Evolutionary conservation across 2,113 vertebrate genomes (phyloP).

Genomic region (Cavia aperea): DNA sequence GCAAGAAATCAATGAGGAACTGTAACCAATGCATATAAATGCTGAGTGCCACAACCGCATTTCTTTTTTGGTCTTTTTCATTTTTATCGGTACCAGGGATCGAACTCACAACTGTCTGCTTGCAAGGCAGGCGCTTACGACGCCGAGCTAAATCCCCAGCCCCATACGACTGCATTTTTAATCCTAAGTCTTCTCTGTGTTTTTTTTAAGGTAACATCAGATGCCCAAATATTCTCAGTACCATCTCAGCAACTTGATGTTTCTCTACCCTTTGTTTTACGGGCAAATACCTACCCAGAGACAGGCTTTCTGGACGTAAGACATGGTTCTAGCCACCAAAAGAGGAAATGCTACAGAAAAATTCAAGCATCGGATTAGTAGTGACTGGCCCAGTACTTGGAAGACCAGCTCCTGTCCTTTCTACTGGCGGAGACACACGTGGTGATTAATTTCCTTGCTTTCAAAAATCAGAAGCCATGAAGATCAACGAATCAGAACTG

Average conservation of each 20-base stretch:
- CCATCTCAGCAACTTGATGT: neutral
- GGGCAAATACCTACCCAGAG: neutral
- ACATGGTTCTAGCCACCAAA: constrained; percentile 26
- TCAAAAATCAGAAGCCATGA: neutral
- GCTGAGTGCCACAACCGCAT: too few species aligned
- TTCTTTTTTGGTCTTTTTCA: neutral
- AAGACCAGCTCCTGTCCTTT: neutral
- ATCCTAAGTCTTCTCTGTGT: neutral
- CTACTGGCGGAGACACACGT: neutral
- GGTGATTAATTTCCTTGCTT: constrained; percentile 52
- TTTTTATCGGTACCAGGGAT: too few species aligned
- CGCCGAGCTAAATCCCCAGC: too few species aligned
- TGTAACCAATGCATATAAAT: neutral
- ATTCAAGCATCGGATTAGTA: constrained; percentile 6
- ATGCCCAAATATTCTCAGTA: neutral
- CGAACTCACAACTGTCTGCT: too few species aligned
- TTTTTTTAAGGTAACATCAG: neutral
- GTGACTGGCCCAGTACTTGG: neutral
- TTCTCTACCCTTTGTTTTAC: constrained; percentile 49
- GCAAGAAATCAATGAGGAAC: neutral
- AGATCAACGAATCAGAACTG: constrained; percentile 55
- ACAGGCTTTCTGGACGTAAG: constrained; percentile 43
- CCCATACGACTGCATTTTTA: neutral
- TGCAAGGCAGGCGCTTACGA: too few species aligned
- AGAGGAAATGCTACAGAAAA: neutral